Evolutionary conservation across 2,888 invertebrate genomes (phyloP), one percentile per base, ranked within the genome.

Genomic region (Drosophila pseudotakahashii): DNA sequence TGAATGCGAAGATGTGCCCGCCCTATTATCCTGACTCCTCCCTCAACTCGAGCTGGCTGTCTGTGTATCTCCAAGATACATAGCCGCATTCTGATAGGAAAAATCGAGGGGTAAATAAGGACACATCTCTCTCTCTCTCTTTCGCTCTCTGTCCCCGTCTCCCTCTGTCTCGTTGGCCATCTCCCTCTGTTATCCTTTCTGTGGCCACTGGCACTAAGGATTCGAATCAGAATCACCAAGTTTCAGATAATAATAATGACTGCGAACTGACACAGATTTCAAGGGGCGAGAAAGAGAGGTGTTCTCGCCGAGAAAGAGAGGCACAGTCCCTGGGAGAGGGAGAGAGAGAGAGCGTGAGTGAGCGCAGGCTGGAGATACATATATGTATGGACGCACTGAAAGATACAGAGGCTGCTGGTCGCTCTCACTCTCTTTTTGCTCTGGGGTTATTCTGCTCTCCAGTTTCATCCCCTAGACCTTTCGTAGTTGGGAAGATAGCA

Each of bases 21-120:
- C 91, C 91, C 90, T 90, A 84, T 88, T 90, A 89, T 91, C 90
- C 88, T 89, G 83, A 60, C 85, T 88, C 87, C 87, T 84, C 87
- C 89, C 87, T 70, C 61, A 70, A 54, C 48, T 48, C 41, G 14
- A 34, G 55, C 45, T 45, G 55, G 47, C 42, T 58, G 64, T 71
- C 71, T 74, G 73, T 75, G 84, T 87, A 81, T 87, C 87, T 88
- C 79, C 73, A 68, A 85, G 89, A 85, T 87, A 85, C 79, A 72
- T 67, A 72, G 72, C 72, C 55, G 73, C 55, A 73, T 64, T 71
- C 71, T 73, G 73, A 71, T 71, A 73, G 73, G 71, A 73, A 71
- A 71, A 64, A 64, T 36, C 34, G 45, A 34, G 53, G 57, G 57
- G 55, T 69, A 68, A 55, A 68, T 48, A 67, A 6, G 47, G 48